These are phyloP conservation scores for Drosophila tropicalis DNA, from an alignment of 1,140 invertebrate species.

Conservation along the genomic window DNA sequence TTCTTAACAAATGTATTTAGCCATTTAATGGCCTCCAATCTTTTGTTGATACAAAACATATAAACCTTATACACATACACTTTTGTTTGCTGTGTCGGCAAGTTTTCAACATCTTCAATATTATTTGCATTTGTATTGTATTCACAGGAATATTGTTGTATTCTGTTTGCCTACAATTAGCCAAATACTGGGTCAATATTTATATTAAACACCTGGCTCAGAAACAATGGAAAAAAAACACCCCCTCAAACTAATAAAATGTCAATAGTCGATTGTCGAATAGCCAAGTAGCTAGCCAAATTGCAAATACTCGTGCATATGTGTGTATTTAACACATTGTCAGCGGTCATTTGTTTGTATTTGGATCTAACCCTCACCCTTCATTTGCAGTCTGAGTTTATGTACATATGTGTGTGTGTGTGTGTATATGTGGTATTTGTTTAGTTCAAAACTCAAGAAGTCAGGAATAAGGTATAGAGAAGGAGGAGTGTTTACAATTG, in stretches of 20 bases:
- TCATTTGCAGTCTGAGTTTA: neutral
- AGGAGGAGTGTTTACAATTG: constrained; percentile 14
- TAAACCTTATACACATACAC: neutral
- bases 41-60: neutral
- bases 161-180: constrained; percentile 37
- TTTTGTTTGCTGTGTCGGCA: constrained; percentile 6
- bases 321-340: constrained; percentile 3
- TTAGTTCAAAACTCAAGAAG: no score
- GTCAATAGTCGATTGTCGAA: neutral
- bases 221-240: neutral
- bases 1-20: neutral
- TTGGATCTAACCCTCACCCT: constrained; percentile 17
- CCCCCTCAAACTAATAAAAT: neutral
- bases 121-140: constrained; percentile 36
- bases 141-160: no score
- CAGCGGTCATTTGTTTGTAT: constrained; percentile 21
- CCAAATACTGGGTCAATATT: constrained; percentile 38
- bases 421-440: no score
- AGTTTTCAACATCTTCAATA: constrained; percentile 11
- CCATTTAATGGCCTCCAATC: constrained; percentile 4
- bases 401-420: no score
- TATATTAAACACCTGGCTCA: constrained; percentile 7
- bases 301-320: neutral
- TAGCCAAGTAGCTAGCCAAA: neutral
- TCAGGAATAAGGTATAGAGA: neutral